These are phyloP conservation scores for Montipora efflorescens DNA, from an alignment of 64 coral and sea anemone species.

Conservation along the genomic window DNA sequence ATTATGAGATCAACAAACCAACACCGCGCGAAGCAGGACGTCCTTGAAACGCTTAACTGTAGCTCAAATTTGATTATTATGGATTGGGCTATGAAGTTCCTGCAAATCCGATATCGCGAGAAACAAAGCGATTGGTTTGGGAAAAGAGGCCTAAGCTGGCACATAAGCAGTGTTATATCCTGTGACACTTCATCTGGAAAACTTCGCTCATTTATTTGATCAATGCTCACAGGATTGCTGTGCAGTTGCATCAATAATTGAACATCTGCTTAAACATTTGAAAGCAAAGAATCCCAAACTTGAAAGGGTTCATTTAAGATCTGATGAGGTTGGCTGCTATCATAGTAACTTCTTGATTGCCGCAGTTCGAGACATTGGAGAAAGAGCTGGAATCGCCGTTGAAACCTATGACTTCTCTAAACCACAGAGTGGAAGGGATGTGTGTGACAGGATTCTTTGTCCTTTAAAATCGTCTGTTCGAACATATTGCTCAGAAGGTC, in stretches of 20 bases:
- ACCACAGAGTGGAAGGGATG: slow-evolving; percentile 64
- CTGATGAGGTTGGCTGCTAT: slow-evolving; percentile 36
- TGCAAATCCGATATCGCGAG: slow-evolving; percentile 45
- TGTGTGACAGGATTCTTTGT: slow-evolving; percentile 74
- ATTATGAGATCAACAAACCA: slow-evolving; percentile 11
- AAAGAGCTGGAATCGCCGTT: slow-evolving; percentile 45
- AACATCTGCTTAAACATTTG: slow-evolving; percentile 48
- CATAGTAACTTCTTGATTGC: slow-evolving; percentile 69
- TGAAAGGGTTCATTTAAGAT: neutral
- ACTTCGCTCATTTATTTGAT: slow-evolving; percentile 23
- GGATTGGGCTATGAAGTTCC: neutral
- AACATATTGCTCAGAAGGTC: slow-evolving; percentile 58
- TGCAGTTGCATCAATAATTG: slow-evolving; percentile 60
- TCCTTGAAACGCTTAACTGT: neutral
- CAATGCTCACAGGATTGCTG: slow-evolving; percentile 57
- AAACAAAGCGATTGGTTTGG: slow-evolving; percentile 45
- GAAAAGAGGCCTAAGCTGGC: too few species aligned
- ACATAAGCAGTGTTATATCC: slow-evolving; percentile 39
- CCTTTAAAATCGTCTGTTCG: slow-evolving; percentile 46
- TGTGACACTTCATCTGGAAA: neutral
- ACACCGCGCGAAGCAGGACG: slow-evolving; percentile 45
- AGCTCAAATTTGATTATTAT: slow-evolving; percentile 34
- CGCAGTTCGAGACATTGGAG: slow-evolving; percentile 8
- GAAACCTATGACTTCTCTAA: slow-evolving; percentile 60
- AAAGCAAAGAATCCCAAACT: slow-evolving; percentile 20